Percentiles rank a stretch among this genome's conserved stretches.
Evolutionary conservation across 1,140 invertebrate species (phyloP).

Genomic region (Drosophila nasuta): DNA sequence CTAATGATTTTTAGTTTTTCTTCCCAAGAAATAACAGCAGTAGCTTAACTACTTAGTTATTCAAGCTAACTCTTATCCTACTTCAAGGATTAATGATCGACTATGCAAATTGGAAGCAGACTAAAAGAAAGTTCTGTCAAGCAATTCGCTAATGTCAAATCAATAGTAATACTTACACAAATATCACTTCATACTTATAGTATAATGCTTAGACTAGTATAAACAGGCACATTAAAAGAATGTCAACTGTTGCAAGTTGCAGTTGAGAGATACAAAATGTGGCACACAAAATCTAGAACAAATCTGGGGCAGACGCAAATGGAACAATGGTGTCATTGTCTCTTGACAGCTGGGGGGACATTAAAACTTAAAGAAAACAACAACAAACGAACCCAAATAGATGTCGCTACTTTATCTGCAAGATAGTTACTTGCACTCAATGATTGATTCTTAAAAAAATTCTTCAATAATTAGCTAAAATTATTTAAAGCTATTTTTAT

Average conservation of each 20-base stretch:
- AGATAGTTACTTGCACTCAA: slow-evolving; percentile 3
- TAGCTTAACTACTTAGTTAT: too few relatives aligned
- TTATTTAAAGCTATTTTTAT: too few relatives aligned
- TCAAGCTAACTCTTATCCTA: too few relatives aligned
- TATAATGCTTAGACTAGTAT: not conserved
- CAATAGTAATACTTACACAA: not conserved
- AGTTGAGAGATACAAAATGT: slow-evolving; percentile 30
- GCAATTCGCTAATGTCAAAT: slow-evolving; percentile 7
- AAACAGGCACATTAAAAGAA: slow-evolving; percentile 9
- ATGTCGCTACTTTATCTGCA: not conserved
- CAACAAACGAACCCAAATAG: not conserved
- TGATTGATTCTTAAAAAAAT: not conserved
- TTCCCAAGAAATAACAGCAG: not conserved
- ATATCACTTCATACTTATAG: not conserved
- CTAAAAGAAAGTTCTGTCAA: not conserved
- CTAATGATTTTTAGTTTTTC: not conserved
- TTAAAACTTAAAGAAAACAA: slow-evolving; percentile 5
- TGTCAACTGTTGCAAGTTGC: slow-evolving; percentile 34
- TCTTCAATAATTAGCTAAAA: too few relatives aligned
- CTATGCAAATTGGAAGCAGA: too few relatives aligned
- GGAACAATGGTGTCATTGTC: slow-evolving; percentile 48
- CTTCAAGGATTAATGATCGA: too few relatives aligned
- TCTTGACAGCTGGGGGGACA: slow-evolving; percentile 16
- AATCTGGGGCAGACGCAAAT: slow-evolving; percentile 42
- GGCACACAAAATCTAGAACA: slow-evolving; percentile 40